phyloP scores from a whole-genome alignment of 1,140 invertebrate genomes.

The Meloidogyne chitwoodi region DNA sequence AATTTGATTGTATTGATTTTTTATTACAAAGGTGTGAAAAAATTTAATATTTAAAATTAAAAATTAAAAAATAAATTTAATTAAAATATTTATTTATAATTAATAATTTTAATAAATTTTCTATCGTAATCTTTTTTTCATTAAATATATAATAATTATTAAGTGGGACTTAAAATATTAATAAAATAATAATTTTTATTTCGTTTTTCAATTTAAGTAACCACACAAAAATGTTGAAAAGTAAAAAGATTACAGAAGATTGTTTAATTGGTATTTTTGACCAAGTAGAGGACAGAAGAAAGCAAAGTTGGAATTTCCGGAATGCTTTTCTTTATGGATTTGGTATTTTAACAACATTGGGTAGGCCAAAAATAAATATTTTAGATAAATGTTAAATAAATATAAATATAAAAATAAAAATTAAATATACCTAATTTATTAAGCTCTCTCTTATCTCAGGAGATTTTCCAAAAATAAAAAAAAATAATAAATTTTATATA shows the following conservation, averaged over 20 bases:
- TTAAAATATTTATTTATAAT: too few species aligned
- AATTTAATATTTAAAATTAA: not conserved
- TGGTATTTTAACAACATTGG: constrained; percentile 24
- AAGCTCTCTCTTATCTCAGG: too few species aligned
- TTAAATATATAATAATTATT: too few species aligned
- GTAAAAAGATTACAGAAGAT: constrained; percentile 6
- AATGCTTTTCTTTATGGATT: constrained; percentile 22
- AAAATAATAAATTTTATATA: too few species aligned
- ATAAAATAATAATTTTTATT: not conserved
- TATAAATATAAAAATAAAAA: too few species aligned
- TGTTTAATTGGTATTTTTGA: constrained; percentile 15
- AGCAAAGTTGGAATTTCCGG: constrained; percentile 20
- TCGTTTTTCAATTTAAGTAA: not conserved
- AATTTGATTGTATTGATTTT: constrained; percentile 8
- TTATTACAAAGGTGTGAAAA: not conserved
- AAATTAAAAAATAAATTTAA: too few species aligned
- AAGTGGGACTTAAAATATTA: not conserved
- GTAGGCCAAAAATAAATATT: not conserved
- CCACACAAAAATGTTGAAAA: not conserved
- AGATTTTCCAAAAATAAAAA: too few species aligned
- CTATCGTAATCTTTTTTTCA: too few species aligned
- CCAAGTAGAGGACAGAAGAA: not conserved
- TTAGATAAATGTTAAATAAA: too few species aligned
- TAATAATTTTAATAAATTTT: too few species aligned
- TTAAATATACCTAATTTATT: too few species aligned